Percentiles rank a stretch among this genome's conserved stretches.
Conservation (phyloP, 2,888 invertebrate species). For the Leucania comma region DNA sequence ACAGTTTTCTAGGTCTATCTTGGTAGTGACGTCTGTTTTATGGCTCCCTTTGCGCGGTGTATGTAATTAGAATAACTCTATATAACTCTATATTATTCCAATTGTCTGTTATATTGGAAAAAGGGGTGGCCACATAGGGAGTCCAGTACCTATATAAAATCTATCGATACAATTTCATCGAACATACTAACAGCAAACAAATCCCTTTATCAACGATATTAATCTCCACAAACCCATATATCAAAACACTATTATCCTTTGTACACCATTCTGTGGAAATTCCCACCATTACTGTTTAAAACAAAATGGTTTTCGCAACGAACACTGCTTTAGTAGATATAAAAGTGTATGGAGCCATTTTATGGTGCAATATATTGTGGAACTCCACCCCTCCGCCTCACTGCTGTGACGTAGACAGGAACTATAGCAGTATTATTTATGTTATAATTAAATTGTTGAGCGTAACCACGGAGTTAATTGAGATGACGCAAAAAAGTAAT, state of each 20-base stretch:
- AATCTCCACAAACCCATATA: slow-evolving; percentile 12
- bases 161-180: too few species aligned
- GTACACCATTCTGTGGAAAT: slow-evolving; percentile 18
- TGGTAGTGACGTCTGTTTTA: too few species aligned
- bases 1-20: too few species aligned
- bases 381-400: slow-evolving; percentile 34
- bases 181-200: not conserved
- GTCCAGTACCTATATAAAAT: too few species aligned
- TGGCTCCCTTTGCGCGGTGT: too few species aligned
- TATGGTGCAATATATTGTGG: slow-evolving; percentile 55
- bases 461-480: slow-evolving; percentile 16
- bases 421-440: slow-evolving; percentile 25
- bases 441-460: slow-evolving; percentile 25
- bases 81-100: too few species aligned
- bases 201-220: not conserved
- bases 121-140: too few species aligned
- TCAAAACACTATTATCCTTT: slow-evolving; percentile 23
- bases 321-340: slow-evolving; percentile 38
- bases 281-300: slow-evolving; percentile 36
- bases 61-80: too few species aligned
- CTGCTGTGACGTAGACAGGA: slow-evolving; percentile 18
- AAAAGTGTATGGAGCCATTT: slow-evolving; percentile 52
- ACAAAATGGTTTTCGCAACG: slow-evolving; percentile 35
- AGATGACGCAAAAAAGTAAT: not conserved
- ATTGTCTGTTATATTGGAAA: too few species aligned